Evolutionary conservation across 37 sponge, comb jelly and placozoan species (phyloP), one percentile per base, ranked within the genome.

Genomic region (Spongilla lacustris): DNA sequence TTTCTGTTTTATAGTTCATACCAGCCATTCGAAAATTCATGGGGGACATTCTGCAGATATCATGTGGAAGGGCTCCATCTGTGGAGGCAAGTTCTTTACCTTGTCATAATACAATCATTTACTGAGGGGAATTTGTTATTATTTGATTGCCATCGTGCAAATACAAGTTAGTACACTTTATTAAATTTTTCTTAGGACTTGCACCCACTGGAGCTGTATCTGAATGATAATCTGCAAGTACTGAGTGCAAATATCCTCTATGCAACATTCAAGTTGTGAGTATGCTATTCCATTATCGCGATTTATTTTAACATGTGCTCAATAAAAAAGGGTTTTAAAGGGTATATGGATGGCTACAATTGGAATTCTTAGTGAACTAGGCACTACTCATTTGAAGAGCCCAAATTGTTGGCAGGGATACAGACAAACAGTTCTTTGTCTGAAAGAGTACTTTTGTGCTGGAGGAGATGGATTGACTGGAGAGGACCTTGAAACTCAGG

Each of bases 401-500:
- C 58, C 58, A 19, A 58, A 17, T 58, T 58, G 58, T 14, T 58
- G 58, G 58, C 58, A 58, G 58, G 58, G 58, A 58, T 58, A 58
- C 58, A 58, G 58, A 14, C 58, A 58, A 58, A 58, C 58, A 58
- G 58, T 58, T 58, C 58, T 58, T 58, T 58, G 11, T 58, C 58
- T 90, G 41, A 68, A 32, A 11, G 81, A 80, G 66, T 89, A 80
- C 84, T 93, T 87, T 80, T 12, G 86, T 68, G 72, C 67, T 21
- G 90, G 41, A 13, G 93, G 93, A 19, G 48, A 83, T 27, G 90
- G 90, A 31, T 69, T 93, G 73, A 27, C 23, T 22, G 48, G 26
- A 14, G 72, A n/a, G 10, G 38, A 58, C 0, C 50, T 93, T 75
- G 69, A 86, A 24, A 71, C 74, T 26, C 69, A 74, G 5, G 31